Evolutionary conservation across 2,797 vertebrate genomes (phyloP), one percentile per base, ranked within the genome.

Genomic region (Sylvia borin): DNA sequence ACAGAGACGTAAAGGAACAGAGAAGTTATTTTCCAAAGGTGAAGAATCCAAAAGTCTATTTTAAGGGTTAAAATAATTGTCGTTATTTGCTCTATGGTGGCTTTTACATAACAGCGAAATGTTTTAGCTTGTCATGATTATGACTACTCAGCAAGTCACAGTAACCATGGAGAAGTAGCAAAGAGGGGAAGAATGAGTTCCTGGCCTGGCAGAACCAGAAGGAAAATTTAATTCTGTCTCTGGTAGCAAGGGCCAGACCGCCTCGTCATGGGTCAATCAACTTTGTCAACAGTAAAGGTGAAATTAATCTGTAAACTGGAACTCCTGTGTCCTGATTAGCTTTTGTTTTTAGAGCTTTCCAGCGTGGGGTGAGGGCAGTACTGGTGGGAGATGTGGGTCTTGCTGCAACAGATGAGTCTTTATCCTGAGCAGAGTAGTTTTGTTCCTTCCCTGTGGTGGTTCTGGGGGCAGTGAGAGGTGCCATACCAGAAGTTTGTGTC

Each of bases 381-480:
- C 10, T 65, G 19, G 34, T 61, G 74, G 38, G 42, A 76, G 42
- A 19, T 13, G 31, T 14, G 21, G 11, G 7, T 51, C 36, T 25
- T 85, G 48, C 57, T 64, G 42, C 13, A 64, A 40, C 2, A 22
- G 18, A 11, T 34, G 42, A 19, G 15, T 53, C 26, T 38, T 60
- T 0, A 0, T 53, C 29, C 25, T 84, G 57, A 68, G 62, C 18
- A 16, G 1, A 15, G 47, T 4, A 48, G 20, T 11, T 57, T 7
- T 1, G 2, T 20, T 83, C 34, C 36, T 43, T 89, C 43, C 11
- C 47, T 38, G 31, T 1, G 13, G 29, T 4, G 12, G 26, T 50
- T 71, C 53, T 90, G 34, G 8, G 42, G 40, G 32, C n/a, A 71
- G 48, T 31, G 27, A 16, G 16, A 53, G 50, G 31, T 71, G 32